Evolutionary conservation across 2,888 invertebrate species (phyloP).

Genomic region (Lissocephala sabroskyi): DNA sequence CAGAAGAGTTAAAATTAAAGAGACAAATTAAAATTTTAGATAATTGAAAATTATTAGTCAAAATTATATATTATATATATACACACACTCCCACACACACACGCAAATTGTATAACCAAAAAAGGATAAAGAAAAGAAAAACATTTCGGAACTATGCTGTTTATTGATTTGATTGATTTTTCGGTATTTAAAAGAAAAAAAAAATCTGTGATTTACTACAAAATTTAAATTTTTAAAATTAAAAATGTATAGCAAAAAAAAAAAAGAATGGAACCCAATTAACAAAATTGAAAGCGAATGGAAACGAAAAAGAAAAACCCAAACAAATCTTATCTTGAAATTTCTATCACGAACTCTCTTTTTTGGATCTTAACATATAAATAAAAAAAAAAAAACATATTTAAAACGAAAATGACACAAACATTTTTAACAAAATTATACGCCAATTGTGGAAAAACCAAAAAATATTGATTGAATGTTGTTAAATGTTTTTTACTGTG

Average conservation of each 20-base stretch:
- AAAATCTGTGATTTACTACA: slow-evolving; percentile 72
- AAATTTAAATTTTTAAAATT: slow-evolving; percentile 65
- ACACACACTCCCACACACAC: slow-evolving; percentile 9
- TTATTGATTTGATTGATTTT: slow-evolving; percentile 67
- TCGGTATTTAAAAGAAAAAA: slow-evolving; percentile 66
- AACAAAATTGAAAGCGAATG: slow-evolving; percentile 10
- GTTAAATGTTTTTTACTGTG: slow-evolving; percentile 42
- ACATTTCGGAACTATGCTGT: slow-evolving; percentile 56
- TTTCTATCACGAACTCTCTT: slow-evolving; percentile 23
- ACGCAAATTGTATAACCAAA: too few relatives aligned
- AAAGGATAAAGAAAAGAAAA: slow-evolving; percentile 31
- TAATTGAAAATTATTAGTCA: slow-evolving; percentile 69
- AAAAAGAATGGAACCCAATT: slow-evolving; percentile 12
- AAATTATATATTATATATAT: slow-evolving; percentile 52
- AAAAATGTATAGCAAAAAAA: slow-evolving; percentile 52
- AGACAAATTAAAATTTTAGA: slow-evolving; percentile 46
- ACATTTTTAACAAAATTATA: slow-evolving; percentile 10
- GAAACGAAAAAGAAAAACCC: slow-evolving; percentile 23
- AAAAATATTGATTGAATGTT: slow-evolving; percentile 17
- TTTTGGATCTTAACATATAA: slow-evolving; percentile 37
- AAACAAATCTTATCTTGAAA: slow-evolving; percentile 25
- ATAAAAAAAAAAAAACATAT: slow-evolving; percentile 13
- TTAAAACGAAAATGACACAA: slow-evolving; percentile 7
- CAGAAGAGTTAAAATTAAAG: slow-evolving; percentile 19
- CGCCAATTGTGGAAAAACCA: slow-evolving; percentile 15